Percentiles rank a stretch among this genome's conserved stretches.
Evolutionary conservation across 1,140 invertebrate genomes (phyloP).

Genomic region (Trachymyrmex cornetzi): DNA sequence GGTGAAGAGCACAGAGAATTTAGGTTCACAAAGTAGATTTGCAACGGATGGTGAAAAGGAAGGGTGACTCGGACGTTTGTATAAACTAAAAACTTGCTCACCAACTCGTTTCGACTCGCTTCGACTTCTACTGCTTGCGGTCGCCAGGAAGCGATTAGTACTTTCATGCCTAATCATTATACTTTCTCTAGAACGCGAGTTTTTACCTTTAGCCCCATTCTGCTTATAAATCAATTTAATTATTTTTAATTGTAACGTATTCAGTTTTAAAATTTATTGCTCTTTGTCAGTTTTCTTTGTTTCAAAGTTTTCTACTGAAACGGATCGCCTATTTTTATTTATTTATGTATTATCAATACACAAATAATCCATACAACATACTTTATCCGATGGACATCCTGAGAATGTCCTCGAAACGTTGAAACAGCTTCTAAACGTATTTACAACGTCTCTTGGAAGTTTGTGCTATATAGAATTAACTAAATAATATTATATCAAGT

Average conservation of each 20-base stretch:
- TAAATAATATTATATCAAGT: too few species aligned
- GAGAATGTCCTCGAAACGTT: too few species aligned
- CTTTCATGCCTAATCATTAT: conserved; percentile 22
- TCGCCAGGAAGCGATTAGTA: conserved; percentile 35
- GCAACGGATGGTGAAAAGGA: conserved; percentile 13
- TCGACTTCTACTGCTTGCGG: conserved; percentile 6
- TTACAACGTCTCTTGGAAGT: too few species aligned
- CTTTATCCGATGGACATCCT: too few species aligned
- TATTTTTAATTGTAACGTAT: not conserved
- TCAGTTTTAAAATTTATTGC: not conserved
- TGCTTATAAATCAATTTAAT: conserved; percentile 11
- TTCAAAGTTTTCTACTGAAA: not conserved
- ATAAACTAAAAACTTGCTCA: conserved; percentile 24
- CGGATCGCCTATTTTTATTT: not conserved
- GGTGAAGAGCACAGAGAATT: conserved; percentile 8
- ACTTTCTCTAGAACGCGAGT: not conserved
- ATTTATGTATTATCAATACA: not conserved
- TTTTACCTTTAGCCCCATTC: conserved; percentile 20
- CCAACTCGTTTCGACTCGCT: conserved; percentile 27
- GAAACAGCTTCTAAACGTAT: too few species aligned
- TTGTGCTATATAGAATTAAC: too few species aligned
- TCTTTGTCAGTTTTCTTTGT: not conserved
- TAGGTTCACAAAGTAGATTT: conserved; percentile 24
- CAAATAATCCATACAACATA: not conserved
- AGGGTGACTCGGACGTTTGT: conserved; percentile 17